Evolutionary conservation across 2,797 vertebrate genomes (phyloP), one percentile per base, ranked within the genome.

Genomic region (Odontamblyopus rebecca): DNA sequence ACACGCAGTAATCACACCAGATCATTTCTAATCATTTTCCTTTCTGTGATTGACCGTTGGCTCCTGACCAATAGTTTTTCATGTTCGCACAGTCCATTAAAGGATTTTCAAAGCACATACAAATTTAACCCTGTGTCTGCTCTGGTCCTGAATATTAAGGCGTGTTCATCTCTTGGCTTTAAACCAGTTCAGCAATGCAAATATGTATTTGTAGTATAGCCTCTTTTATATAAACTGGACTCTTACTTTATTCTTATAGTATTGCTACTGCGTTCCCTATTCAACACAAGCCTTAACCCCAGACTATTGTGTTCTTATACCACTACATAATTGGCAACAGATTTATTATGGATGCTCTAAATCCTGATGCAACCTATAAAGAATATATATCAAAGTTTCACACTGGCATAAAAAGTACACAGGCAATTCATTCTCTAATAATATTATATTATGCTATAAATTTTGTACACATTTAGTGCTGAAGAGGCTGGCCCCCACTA

Each of bases 91-190:
- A 23, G 56, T 48, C 35, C n/a, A 38, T 57, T 26, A 56, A n/a
- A 38, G 67, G 30, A 26, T 44, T 48, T 29, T 69, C n/a, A 59
- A 18, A 69, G 23, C 56, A 9, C 16, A 51, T 26, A 48, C 5
- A 29, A 9, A 1, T 59, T 69, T 44, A 69, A 69, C 54, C 32
- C 56, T 68, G 59, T 68, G 67, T 57, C 23, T 68, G 30, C 30
- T 15, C 32, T 7, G 23, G 6, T 13, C 15, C 35, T 60, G 23
- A 57, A 32, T 38, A 30, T 16, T 18, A 41, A 6, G 19, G 1
- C 27, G 15, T 57, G 54, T 68, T 19, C 29, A 18, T 66, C 15
- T 32, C n/a, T 32, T 66, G 4, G n/a, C 11, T 57, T 27, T 27
- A 26, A 4, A 15, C 12, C 44, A 15, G 13, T 62, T 4, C 9